Percentiles rank a stretch among this genome's conserved stretches.
These are phyloP conservation scores for Lophotis ruficrista DNA, from an alignment of 2,113 vertebrate species.

Conservation along the genomic window DNA sequence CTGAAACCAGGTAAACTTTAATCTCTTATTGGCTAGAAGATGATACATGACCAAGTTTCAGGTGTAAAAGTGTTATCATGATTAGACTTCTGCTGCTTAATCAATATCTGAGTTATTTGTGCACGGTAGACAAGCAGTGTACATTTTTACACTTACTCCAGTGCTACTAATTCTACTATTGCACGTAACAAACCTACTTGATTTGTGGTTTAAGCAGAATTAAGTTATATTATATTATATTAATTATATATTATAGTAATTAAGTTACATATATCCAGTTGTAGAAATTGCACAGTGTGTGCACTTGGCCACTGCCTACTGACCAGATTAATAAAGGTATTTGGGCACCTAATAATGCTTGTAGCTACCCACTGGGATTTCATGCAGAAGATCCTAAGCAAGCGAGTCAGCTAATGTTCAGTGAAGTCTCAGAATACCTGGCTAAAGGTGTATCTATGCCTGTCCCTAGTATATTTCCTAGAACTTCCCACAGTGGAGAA, in stretches of 20 bases:
- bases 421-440: background rate
- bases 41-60: background rate
- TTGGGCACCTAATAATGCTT: background rate
- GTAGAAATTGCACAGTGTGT: background rate
- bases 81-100: background rate
- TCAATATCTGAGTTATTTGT: background rate
- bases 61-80: background rate
- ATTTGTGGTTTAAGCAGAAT: background rate
- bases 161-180: background rate
- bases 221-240: background rate
- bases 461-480: background rate
- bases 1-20: background rate
- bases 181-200: background rate
- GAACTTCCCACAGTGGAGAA: background rate
- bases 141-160: background rate
- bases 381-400: background rate
- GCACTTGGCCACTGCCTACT: background rate
- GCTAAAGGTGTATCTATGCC: background rate
- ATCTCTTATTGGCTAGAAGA: background rate
- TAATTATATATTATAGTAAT: too few species aligned
- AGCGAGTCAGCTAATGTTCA: background rate
- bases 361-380: background rate
- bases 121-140: background rate
- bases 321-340: background rate
- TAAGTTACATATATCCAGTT: background rate